phyloP scores from a whole-genome alignment of 2,888 invertebrate species.

The Polydrusus tereticollis region DNA sequence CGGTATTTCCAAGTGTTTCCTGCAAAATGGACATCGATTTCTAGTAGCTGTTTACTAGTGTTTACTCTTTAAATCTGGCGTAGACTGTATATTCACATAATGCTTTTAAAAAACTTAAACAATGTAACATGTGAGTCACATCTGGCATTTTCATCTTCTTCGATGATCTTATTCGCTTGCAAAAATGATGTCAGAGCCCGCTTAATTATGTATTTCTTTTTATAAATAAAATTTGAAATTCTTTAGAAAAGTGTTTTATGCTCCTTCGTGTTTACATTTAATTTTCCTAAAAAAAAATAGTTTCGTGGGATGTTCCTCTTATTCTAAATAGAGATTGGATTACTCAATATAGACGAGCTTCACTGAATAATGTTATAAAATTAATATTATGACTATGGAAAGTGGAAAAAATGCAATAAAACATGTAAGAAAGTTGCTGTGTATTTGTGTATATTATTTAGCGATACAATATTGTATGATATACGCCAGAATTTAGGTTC shows the following conservation, averaged over 20 bases:
- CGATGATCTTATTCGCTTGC: constrained; percentile 14
- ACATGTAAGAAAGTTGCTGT: too few relatives aligned
- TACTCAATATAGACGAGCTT: background rate
- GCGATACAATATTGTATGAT: too few relatives aligned
- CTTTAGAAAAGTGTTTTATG: background rate
- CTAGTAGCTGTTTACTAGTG: too few relatives aligned
- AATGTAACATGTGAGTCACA: constrained; percentile 1
- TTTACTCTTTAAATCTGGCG: background rate
- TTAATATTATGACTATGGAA: too few relatives aligned
- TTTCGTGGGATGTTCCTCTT: background rate
- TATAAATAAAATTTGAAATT: background rate
- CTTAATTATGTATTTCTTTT: background rate
- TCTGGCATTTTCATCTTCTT: constrained; percentile 27
- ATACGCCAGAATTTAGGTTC: too few relatives aligned
- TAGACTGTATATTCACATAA: background rate
- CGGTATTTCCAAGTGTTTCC: too few relatives aligned
- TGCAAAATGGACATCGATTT: too few relatives aligned
- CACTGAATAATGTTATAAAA: too few relatives aligned
- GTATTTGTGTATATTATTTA: too few relatives aligned
- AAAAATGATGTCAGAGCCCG: constrained; percentile 27
- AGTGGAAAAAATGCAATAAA: too few relatives aligned
- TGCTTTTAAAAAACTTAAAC: background rate
- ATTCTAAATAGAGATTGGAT: background rate
- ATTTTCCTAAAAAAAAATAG: background rate
- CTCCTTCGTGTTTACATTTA: background rate